phyloP scores from a whole-genome alignment of 1,140 invertebrate genomes.

The Asobara japonica region DNA sequence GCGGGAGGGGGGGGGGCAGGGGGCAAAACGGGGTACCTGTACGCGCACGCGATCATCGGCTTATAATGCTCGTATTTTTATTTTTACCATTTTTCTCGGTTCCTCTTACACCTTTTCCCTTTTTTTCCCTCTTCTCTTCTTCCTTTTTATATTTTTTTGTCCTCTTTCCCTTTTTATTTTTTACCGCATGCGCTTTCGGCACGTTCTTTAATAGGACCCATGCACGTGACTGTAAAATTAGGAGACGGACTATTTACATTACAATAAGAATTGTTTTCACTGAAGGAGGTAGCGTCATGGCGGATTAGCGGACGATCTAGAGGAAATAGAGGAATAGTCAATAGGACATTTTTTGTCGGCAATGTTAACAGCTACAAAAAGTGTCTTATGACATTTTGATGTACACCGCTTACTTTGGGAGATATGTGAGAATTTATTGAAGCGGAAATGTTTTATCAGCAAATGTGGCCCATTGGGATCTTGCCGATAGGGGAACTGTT shows the following conservation, averaged over 20 bases:
- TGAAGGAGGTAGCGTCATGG: neutral
- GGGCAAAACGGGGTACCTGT: neutral
- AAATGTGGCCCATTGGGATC: too few species aligned
- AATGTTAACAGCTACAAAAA: too few species aligned
- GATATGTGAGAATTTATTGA: too few species aligned
- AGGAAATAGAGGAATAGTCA: too few species aligned
- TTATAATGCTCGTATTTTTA: neutral
- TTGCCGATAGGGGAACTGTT: too few species aligned
- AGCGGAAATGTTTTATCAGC: too few species aligned
- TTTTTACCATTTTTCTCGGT: neutral
- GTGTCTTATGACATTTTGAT: too few species aligned
- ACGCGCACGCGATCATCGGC: conserved; percentile 2
- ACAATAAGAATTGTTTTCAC: neutral
- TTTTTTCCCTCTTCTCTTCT: neutral
- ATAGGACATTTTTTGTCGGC: too few species aligned
- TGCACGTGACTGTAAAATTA: neutral
- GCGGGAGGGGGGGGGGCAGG: neutral
- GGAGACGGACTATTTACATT: neutral
- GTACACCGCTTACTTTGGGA: too few species aligned
- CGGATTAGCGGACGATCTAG: neutral
- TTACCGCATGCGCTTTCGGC: neutral
- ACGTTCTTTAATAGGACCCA: conserved; percentile 4
- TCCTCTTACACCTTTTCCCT: neutral
- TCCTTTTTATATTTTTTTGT: neutral
- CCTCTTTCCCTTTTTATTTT: neutral